phyloP scores from a whole-genome alignment of 1,140 invertebrate genomes.

The Argopecten irradians region DNA sequence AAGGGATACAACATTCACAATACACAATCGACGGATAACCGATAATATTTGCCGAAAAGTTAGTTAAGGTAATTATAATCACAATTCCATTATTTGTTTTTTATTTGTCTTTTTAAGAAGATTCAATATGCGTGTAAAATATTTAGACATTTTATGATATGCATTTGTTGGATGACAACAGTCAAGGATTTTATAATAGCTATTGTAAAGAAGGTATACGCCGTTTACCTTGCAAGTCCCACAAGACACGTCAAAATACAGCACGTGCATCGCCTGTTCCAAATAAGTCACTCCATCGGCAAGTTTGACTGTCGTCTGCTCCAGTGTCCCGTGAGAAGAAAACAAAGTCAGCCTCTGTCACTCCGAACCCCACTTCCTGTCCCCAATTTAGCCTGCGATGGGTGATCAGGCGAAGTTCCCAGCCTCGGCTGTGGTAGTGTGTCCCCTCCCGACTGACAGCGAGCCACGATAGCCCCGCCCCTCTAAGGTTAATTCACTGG shows the following conservation, averaged over 20 bases:
- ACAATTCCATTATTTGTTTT: too few relatives aligned
- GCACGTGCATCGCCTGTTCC: constrained; percentile 3
- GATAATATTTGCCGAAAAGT: neutral
- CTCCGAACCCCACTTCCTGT: constrained; percentile 5
- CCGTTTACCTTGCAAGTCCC: neutral
- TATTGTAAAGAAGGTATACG: neutral
- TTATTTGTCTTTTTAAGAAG: too few relatives aligned
- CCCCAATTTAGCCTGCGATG: constrained; percentile 2
- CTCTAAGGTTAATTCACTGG: constrained; percentile 10
- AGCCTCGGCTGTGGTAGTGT: neutral
- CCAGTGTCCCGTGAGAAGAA: constrained; percentile 12
- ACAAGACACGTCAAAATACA: neutral
- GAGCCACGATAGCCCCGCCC: constrained; percentile 1
- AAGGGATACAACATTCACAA: neutral
- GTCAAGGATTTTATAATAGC: neutral
- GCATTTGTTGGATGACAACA: neutral
- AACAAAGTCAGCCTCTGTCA: neutral
- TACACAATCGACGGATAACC: neutral
- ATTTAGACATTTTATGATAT: too few relatives aligned
- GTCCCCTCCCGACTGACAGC: constrained; percentile 19
- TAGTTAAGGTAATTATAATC: too few relatives aligned
- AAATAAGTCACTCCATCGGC: neutral
- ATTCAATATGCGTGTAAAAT: too few relatives aligned
- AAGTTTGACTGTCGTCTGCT: neutral
- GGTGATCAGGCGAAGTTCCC: neutral